A percentile compares a stretch with the other conserved stretches of the same genome.
These are phyloP conservation scores for Synchiropus splendidus DNA, from an alignment of 2,113 vertebrate species.

Conservation along the genomic window DNA sequence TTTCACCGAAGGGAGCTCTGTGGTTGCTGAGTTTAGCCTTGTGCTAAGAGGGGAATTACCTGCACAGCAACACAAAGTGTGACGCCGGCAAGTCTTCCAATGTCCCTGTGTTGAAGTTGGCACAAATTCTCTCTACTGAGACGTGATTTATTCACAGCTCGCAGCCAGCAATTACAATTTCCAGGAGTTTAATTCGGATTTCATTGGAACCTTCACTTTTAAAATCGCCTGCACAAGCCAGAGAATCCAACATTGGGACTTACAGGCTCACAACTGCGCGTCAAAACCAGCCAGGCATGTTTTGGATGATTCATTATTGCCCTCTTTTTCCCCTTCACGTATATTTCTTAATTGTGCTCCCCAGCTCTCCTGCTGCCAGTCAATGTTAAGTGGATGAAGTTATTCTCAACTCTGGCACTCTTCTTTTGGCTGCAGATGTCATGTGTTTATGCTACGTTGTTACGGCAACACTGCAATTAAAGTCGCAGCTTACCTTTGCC, in stretches of 20 bases:
- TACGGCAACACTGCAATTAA: conserved; percentile 41
- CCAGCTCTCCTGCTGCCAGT: too few relatives aligned
- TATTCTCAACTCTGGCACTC: conserved; percentile 17
- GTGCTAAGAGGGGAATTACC: too few relatives aligned
- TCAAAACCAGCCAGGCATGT: conserved; percentile 36
- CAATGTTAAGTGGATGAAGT: conserved; percentile 34
- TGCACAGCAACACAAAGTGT: too few relatives aligned
- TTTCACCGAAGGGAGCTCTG: too few relatives aligned
- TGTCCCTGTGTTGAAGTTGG: conserved; percentile 4
- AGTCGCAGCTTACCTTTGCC: conserved; percentile 27
- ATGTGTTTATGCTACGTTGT: conserved; percentile 53
- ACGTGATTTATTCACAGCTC: conserved; percentile 10
- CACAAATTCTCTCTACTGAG: conserved; percentile 1
- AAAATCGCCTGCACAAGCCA: conserved; percentile 33
- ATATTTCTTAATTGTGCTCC: conserved; percentile 30
- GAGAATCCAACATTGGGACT: conserved; percentile 29
- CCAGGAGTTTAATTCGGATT: conserved; percentile 16
- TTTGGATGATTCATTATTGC: conserved; percentile 31
- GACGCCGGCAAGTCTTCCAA: too few relatives aligned
- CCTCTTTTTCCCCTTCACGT: conserved; percentile 2
- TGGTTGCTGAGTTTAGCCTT: too few relatives aligned
- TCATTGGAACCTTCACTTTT: conserved; percentile 32
- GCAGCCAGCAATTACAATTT: conserved; percentile 12
- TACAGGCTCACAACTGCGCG: conserved; percentile 34
- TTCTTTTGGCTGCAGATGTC: conserved; percentile 37